A percentile compares a stretch with the other conserved stretches of the same genome.
phyloP scores from a whole-genome alignment of 2,888 invertebrate genomes.

The Cephus runcator region DNA sequence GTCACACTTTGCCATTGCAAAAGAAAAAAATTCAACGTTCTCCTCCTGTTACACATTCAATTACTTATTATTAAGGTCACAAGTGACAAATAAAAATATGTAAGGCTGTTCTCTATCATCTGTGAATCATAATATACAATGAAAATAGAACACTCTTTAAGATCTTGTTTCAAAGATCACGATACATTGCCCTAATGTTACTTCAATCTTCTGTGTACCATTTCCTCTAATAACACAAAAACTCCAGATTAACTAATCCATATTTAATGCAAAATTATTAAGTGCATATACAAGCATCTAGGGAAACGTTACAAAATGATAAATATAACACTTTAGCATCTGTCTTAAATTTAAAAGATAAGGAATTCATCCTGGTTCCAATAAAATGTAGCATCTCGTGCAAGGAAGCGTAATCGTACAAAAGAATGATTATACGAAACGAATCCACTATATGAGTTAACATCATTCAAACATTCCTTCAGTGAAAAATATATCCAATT shows the following conservation, averaged over 20 bases:
- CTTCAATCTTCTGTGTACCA: not conserved
- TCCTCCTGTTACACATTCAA: not conserved
- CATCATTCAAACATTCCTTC: not conserved
- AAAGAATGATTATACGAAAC: not conserved
- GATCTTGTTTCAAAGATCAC: too few relatives aligned
- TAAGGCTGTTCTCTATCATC: not conserved
- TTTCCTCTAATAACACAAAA: not conserved
- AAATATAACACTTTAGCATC: not conserved
- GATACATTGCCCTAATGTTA: too few relatives aligned
- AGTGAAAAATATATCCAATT: not conserved
- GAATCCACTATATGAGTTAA: not conserved
- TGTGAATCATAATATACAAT: not conserved
- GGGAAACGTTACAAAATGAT: not conserved
- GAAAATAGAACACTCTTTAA: not conserved
- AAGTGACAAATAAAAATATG: not conserved
- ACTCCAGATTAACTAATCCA: not conserved
- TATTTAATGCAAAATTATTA: not conserved
- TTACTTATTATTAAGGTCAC: not conserved
- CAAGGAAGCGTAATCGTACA: not conserved
- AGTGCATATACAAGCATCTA: not conserved
- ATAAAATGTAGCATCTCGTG: not conserved
- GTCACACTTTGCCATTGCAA: not conserved
- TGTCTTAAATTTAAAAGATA: not conserved
- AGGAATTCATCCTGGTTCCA: not conserved
- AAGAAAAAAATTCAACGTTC: not conserved